Base-by-base conservation (phyloP, 2,113 vertebrate species). In the Tricholaema leucomelas region DNA sequence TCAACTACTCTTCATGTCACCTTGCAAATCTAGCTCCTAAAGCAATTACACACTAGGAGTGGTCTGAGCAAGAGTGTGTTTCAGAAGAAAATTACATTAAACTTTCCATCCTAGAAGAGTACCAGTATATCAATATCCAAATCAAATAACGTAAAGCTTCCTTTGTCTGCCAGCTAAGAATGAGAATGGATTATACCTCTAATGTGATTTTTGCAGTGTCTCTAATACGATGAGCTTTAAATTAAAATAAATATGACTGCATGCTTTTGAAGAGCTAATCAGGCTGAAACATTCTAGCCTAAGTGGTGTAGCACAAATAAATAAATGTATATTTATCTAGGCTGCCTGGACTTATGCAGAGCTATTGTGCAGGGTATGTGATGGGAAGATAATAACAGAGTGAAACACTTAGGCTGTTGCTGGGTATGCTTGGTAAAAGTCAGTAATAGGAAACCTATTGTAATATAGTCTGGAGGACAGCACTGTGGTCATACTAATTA, bases 61-160 rank as follows among this genome's bases (percentile, higher is more conserved):
- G 66, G 40, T 81, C 60, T 83, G 64, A 4, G 7, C 75, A 88
- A 60, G 56, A 92, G 66, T 90, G 71, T 50, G 77, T 95, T 92
- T 94, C 85, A 73, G 88, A 91, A 78, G 79, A 73, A 91, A 95
- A 94, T 91, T n/a, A 67, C 74, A 94, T 96, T 96, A 94, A 73
- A 86, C 55, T 92, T 92, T 90, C 74, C 25, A 7, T 91, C 38
- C 5, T 21, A 66, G 74, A 81, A 92, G 35, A 91, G 36, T 69
- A 71, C 42, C 20, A 58, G 76, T 94, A 48, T 86, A 94, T 95
- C 94, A 94, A 95, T 92, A 94, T 79, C 65, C 67, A 93, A 95
- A 96, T 93, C 91, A 89, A 95, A 96, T 93, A 91, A 93, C 54
- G 36, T 81, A 90, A 95, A 95, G 64, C 85, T 94, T 91, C 63